Evolutionary conservation across 2,797 vertebrate genomes (phyloP).

Genomic region (Leontopithecus rosalia): DNA sequence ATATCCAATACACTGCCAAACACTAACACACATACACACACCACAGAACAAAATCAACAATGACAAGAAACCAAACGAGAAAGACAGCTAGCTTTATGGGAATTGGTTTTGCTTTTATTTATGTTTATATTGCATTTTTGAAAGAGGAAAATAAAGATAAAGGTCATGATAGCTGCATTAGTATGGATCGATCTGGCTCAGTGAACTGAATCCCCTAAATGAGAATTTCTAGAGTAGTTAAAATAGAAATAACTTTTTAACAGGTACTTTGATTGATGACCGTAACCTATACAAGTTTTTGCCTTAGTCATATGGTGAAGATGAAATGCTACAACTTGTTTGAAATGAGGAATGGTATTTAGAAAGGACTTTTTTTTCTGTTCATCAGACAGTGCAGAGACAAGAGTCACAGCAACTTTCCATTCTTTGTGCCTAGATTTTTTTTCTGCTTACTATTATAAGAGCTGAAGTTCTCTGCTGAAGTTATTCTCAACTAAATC

Average conservation of each 20-base stretch:
- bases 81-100: conserved; percentile 73
- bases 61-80: conserved; percentile 68
- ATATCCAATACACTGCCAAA: background rate
- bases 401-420: background rate
- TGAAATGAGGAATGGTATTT: conserved; percentile 68
- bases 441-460: conserved; percentile 19
- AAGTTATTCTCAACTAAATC: conserved; percentile 12
- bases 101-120: conserved; percentile 76
- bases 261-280: conserved; percentile 74
- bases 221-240: conserved; percentile 74
- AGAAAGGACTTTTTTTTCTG: conserved; percentile 37
- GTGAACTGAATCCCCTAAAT: conserved; percentile 75
- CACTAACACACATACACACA: background rate
- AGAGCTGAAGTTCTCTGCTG: background rate
- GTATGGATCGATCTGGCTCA: conserved; percentile 78
- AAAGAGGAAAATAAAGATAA: conserved; percentile 80
- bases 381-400: conserved; percentile 40
- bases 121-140: conserved; percentile 80
- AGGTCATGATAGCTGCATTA: conserved; percentile 78
- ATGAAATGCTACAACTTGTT: conserved; percentile 73
- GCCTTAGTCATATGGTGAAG: conserved; percentile 64
- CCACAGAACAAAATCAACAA: background rate
- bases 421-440: conserved; percentile 53
- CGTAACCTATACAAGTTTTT: conserved; percentile 72
- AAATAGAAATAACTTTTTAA: conserved; percentile 77